Base-by-base conservation (phyloP, 2,888 invertebrate genomes). In the Seira sanloemensis region DNA sequence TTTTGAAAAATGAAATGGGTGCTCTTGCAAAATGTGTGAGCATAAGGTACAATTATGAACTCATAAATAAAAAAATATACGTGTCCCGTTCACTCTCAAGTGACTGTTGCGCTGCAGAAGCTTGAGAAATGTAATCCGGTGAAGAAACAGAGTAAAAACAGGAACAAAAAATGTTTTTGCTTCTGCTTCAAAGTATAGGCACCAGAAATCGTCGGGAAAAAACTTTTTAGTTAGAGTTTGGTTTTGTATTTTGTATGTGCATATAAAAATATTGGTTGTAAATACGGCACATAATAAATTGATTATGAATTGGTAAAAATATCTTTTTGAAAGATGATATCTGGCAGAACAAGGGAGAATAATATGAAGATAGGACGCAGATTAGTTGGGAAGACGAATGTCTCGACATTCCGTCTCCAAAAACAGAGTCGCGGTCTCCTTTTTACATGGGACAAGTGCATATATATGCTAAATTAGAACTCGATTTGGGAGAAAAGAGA, bases 41-140 rank as follows among this genome's bases (percentile, higher is more conserved):
- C 50, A 67, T 19, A 67, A 77, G 69, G 50, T 79, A 79, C 73
- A 79, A 79, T 79, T 79, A 79, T 27, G 72, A 79, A 66, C 72
- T 73, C 66, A 73, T 79, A 79, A 79, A 79, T 79, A 73, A 79
- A 21, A 26, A 25, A 9, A 46, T 46, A 9, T 46, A 9, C 46
- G 46, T 23, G 50, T 50, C 16, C 9, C 7, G 62, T 62, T 62
- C n/a, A n/a, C n/a, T n/a, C n/a, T 19, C 23, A 62, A n/a, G 19
- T 21, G 19, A 62, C 23, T 62, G 19, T 62, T 62, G 19, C 21
- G 62, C 62, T n/a, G n/a, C n/a, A n/a, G n/a, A n/a, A n/a, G n/a
- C n/a, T n/a, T n/a, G n/a, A n/a, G n/a, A n/a, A n/a, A n/a, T n/a
- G n/a, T n/a, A n/a, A n/a, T n/a, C n/a, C n/a, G n/a, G n/a, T n/a